phyloP scores from a whole-genome alignment of 2,888 invertebrate genomes.

The Drosophila neotestacea region DNA sequence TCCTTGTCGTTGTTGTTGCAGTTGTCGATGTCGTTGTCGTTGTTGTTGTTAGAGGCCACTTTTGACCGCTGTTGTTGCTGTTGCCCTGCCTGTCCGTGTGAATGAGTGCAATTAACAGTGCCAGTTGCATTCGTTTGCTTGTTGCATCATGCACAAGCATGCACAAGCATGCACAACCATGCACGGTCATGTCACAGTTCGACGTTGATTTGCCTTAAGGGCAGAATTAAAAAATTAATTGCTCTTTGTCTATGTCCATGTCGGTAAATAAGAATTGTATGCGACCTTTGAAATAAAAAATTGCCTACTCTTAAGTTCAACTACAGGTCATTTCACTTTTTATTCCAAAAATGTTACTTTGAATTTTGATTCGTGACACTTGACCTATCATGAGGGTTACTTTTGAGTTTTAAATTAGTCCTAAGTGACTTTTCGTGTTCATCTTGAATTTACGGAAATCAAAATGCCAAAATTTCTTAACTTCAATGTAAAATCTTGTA shows the following conservation, averaged over 20 bases:
- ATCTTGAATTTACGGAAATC: background rate
- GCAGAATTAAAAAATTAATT: conserved; percentile 70
- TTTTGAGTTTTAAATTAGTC: background rate
- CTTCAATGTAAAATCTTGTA: background rate
- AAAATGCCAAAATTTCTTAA: background rate
- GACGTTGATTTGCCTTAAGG: conserved; percentile 54
- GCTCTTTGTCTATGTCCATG: conserved; percentile 48
- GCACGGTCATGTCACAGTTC: conserved; percentile 7
- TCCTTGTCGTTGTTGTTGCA: conserved; percentile 28
- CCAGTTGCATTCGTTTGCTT: conserved; percentile 67
- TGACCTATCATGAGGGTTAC: background rate
- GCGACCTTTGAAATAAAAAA: background rate
- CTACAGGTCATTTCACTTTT: conserved; percentile 1
- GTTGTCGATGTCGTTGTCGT: conserved; percentile 19
- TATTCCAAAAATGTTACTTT: background rate
- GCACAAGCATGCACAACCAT: conserved; percentile 8
- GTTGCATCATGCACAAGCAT: conserved; percentile 13
- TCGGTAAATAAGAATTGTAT: conserved; percentile 31
- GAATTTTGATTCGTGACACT: background rate
- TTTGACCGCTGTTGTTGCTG: conserved; percentile 64
- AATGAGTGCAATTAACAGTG: conserved; percentile 76
- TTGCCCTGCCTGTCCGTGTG: conserved; percentile 58
- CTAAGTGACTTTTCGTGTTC: conserved; percentile 43
- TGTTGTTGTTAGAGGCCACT: conserved; percentile 55
- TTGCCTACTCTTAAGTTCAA: background rate